phyloP scores from a whole-genome alignment of 1,140 invertebrate genomes.

The Ditylenchus dipsaci region DNA sequence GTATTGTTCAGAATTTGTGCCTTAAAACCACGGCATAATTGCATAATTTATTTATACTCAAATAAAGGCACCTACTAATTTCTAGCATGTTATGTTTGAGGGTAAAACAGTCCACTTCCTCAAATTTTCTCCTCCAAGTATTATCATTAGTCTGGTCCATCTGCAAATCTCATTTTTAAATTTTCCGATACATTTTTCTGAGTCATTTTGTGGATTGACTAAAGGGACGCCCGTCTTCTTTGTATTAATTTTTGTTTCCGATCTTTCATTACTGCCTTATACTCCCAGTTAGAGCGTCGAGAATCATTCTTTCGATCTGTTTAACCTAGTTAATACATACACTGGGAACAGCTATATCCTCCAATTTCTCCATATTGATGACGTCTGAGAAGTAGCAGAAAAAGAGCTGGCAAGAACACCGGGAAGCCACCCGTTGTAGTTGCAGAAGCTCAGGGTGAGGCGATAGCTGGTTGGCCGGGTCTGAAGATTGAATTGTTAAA shows the following conservation, averaged over 20 bases:
- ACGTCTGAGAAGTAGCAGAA: slow-evolving; percentile 87
- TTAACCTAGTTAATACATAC: too few relatives aligned
- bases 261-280: too few relatives aligned
- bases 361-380: slow-evolving; percentile 68
- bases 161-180: neutral
- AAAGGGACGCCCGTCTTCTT: too few relatives aligned
- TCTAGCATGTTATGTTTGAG: slow-evolving; percentile 96
- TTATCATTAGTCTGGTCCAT: slow-evolving; percentile 17
- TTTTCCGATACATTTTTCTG: neutral
- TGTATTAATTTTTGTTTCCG: too few relatives aligned
- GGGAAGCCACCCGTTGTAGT: slow-evolving; percentile 87
- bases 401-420: slow-evolving; percentile 95
- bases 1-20: slow-evolving; percentile 75
- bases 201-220: neutral
- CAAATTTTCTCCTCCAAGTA: slow-evolving; percentile 60
- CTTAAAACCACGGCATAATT: neutral
- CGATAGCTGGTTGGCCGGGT: neutral
- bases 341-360: slow-evolving; percentile 62
- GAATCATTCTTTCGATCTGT: too few relatives aligned
- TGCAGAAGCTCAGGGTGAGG: slow-evolving; percentile 59
- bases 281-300: too few relatives aligned
- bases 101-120: slow-evolving; percentile 90
- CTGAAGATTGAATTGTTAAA: neutral
- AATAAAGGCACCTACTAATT: slow-evolving; percentile 62
- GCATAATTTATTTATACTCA: too few relatives aligned